Conservation (phyloP, 2,888 invertebrate genomes). For the Hypsopygia costalis region DNA sequence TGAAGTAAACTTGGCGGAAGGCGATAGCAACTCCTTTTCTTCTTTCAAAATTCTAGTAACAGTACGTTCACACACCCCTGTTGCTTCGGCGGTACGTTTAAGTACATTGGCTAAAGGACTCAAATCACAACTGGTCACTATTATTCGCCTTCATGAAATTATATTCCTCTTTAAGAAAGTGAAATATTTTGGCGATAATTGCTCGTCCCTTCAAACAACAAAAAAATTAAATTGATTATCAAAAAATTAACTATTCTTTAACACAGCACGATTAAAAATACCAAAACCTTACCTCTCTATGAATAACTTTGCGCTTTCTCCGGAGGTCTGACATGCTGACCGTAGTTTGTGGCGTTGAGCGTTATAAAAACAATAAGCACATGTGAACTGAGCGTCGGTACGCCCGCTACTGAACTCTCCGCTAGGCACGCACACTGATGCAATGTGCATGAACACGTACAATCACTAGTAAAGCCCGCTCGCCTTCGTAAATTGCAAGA, state of each 20-base stretch:
- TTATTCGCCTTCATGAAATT: not conserved
- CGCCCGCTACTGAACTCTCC: not conserved
- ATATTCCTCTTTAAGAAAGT: not conserved
- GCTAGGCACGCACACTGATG: not conserved
- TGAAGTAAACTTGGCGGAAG: slow-evolving; percentile 10
- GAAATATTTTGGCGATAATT: not conserved
- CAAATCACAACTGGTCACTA: slow-evolving; percentile 9
- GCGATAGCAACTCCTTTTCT: slow-evolving; percentile 8
- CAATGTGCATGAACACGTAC: not conserved
- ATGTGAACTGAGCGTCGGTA: not conserved
- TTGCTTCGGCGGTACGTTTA: slow-evolving; percentile 13
- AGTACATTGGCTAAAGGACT: slow-evolving; percentile 6
- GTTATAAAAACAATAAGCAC: not conserved
- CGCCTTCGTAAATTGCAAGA: not conserved
- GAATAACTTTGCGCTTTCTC: not conserved
- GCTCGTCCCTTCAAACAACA: not conserved
- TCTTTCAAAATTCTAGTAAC: slow-evolving; percentile 14
- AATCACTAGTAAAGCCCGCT: not conserved
- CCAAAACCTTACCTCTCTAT: not conserved
- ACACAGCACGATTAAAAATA: no score
- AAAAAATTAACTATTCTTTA: no score
- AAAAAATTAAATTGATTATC: no score
- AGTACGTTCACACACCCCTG: slow-evolving; percentile 12
- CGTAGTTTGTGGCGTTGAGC: not conserved
- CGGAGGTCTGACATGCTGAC: not conserved